Evolutionary conservation across 2,888 invertebrate genomes (phyloP).

Genomic region (Brachyptera putata): DNA sequence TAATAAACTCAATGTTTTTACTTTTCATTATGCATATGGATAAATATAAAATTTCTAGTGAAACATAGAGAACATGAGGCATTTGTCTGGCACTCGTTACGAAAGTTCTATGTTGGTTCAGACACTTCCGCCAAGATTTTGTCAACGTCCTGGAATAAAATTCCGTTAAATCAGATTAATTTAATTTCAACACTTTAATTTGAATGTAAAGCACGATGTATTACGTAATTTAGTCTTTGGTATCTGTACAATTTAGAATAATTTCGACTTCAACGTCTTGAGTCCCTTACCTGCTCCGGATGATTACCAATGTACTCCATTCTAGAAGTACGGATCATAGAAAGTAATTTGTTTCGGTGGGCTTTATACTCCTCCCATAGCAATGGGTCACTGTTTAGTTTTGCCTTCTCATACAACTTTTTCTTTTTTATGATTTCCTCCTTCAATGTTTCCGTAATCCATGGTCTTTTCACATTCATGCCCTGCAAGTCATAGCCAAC

Average conservation of each 20-base stretch:
- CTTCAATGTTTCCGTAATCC: slow-evolving; percentile 55
- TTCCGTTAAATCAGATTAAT: slow-evolving; percentile 22
- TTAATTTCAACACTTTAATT: too few species aligned
- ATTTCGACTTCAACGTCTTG: too few species aligned
- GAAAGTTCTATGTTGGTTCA: neutral
- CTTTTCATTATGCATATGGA: too few species aligned
- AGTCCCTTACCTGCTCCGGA: slow-evolving; percentile 46
- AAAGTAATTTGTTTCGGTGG: slow-evolving; percentile 55
- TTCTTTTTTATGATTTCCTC: slow-evolving; percentile 52
- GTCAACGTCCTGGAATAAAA: slow-evolving; percentile 48
- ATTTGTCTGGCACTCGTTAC: too few species aligned
- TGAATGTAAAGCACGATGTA: too few species aligned
- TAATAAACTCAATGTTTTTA: too few species aligned
- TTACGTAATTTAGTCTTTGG: neutral
- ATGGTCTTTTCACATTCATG: slow-evolving; percentile 50
- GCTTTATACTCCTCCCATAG: slow-evolving; percentile 55
- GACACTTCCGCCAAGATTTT: slow-evolving; percentile 45
- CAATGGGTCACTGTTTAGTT: slow-evolving; percentile 48
- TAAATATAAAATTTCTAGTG: neutral
- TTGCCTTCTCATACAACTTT: slow-evolving; percentile 50
- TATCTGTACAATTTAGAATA: neutral
- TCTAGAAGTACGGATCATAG: slow-evolving; percentile 53
- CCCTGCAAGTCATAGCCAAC: slow-evolving; percentile 29
- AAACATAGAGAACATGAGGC: neutral
- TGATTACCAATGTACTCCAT: slow-evolving; percentile 52